These are phyloP conservation scores for Thripadectes ignobilis DNA, from an alignment of 2,797 vertebrate species.

Conservation along the genomic window DNA sequence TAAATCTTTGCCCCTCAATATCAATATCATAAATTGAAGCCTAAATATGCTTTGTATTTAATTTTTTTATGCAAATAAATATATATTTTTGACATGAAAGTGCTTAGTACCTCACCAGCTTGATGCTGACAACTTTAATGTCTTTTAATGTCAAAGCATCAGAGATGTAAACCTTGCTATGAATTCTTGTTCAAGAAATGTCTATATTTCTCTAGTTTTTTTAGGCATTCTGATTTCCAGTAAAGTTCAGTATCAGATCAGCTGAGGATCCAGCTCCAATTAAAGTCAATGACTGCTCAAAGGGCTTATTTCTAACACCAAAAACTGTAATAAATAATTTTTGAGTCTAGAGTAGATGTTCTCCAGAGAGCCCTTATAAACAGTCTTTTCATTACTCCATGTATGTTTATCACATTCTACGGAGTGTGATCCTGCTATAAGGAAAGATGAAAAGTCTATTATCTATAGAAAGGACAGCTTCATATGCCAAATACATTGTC, in stretches of 20 bases:
- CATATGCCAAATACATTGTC: background rate
- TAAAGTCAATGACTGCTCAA: background rate
- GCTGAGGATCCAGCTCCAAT: background rate
- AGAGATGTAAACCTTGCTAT: background rate
- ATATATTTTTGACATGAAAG: background rate
- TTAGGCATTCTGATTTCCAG: background rate
- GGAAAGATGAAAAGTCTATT: background rate
- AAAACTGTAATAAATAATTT: background rate
- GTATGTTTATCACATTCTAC: background rate
- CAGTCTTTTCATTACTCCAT: background rate
- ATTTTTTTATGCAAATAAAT: background rate
- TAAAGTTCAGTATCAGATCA: background rate
- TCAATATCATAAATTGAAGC: background rate
- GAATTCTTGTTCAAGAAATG: background rate
- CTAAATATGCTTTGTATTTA: background rate
- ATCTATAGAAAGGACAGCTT: background rate
- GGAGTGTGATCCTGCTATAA: background rate
- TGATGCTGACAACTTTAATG: background rate
- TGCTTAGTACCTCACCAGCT: background rate
- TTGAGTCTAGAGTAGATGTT: background rate
- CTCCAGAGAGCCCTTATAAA: background rate
- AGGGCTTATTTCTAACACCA: background rate
- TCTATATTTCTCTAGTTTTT: background rate
- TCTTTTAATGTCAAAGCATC: background rate
- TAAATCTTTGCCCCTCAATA: background rate